These are phyloP conservation scores for Achlya flavicornis DNA, from an alignment of 2,888 invertebrate species.

Conservation along the genomic window DNA sequence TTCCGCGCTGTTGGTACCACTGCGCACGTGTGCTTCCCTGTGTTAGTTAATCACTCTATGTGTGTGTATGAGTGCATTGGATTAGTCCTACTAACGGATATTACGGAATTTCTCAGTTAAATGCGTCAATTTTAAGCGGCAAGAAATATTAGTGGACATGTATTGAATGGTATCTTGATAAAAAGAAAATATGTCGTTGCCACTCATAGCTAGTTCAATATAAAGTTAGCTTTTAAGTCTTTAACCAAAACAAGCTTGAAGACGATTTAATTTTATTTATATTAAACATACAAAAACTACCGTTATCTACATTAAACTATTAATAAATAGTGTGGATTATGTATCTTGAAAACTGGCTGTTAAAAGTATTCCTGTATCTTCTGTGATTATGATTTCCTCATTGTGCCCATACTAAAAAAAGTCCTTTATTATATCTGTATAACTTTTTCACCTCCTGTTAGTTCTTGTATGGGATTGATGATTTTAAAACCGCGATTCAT, in stretches of 20 bases:
- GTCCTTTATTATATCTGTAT: too few species aligned
- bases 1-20: conserved; percentile 68
- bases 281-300: not conserved
- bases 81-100: conserved; percentile 78
- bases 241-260: not conserved
- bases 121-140: conserved; percentile 61
- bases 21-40: conserved; percentile 67
- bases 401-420: too few species aligned
- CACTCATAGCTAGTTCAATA: not conserved
- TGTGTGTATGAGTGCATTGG: conserved; percentile 63
- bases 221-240: not conserved
- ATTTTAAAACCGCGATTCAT: too few species aligned
- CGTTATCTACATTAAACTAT: not conserved
- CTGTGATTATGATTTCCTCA: too few species aligned
- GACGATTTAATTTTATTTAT: not conserved
- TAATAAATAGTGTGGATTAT: not conserved
- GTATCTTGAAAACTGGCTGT: too few species aligned
- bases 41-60: conserved; percentile 36
- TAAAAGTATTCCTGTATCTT: too few species aligned
- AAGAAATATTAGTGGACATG: conserved; percentile 30
- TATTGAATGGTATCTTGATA: conserved; percentile 14
- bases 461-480: too few species aligned
- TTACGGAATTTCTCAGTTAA: conserved; percentile 78
- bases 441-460: too few species aligned
- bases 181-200: conserved; percentile 4